Base-by-base conservation (phyloP, 2,797 vertebrate genomes). In the Carapus acus region DNA sequence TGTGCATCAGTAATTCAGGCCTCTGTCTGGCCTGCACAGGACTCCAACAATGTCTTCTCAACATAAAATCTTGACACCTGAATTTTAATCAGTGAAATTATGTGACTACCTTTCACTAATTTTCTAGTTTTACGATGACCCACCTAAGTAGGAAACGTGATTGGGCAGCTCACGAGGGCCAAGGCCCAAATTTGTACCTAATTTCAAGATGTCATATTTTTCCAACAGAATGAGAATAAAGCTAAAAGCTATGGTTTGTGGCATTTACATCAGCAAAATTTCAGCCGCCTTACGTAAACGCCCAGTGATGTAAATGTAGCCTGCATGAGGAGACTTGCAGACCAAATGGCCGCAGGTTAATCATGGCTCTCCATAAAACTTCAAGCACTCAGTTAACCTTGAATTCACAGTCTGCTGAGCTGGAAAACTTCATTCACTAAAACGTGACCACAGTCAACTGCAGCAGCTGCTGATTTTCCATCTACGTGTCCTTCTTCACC, bases 401-500 rank as follows among this genome's bases (percentile, higher is more conserved):
- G 61, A 56, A 62, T 62, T 71, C 38, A 52, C 60, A 43, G 55
- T 74, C 51, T 70, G 50, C 7, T 36, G 14, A 17, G 44, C 40
- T 57, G 66, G 52, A 66, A 70, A 17, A 57, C 66, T 77, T 79
- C 54, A 59, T 66, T 54, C 22, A 47, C 57, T 9, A 60, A 61
- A 51, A 57, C 60, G 57, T 58, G 58, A 78, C 71, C 77, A 40
- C 73, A 80, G 61, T 29, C 17, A 49, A 54, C 64, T 24, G 4
- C 2, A 8, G 18, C 27, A 2, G 56, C 64, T 65, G 42, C 40
- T 40, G 20, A 71, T 56, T 79, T 83, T 81, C 69, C 67, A 66
- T 78, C 76, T 75, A 74, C 74, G 76, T 82, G 79, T 74, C 75
- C 73, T 54, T 36, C 42, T 18, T 17, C 77, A 67, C 55, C 40